Conservation (phyloP, 2,113 vertebrate species). For the Nesogale talazaci region DNA sequence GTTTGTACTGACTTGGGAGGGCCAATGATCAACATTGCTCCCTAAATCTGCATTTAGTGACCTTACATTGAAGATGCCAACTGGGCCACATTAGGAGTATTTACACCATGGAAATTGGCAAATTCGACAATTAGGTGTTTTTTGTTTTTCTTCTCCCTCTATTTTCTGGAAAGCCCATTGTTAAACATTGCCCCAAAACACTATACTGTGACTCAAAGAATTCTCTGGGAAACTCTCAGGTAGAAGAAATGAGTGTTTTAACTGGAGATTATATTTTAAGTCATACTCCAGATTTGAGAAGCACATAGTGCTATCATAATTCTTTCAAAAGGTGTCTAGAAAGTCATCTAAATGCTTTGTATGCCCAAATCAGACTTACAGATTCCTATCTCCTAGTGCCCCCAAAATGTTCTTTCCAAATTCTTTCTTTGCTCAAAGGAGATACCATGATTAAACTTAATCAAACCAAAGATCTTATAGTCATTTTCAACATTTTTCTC, state of each 20-base stretch:
- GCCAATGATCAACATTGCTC: background rate
- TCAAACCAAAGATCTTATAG: background rate
- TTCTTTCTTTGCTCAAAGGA: background rate
- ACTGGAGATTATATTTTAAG: slow-evolving; percentile 28
- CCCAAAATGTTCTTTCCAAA: background rate
- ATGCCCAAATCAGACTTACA: background rate
- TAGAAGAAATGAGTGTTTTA: background rate
- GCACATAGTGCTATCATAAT: background rate
- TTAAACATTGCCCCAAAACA: slow-evolving; percentile 5
- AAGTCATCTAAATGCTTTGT: background rate
- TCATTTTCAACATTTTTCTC: background rate
- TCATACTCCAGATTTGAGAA: slow-evolving; percentile 19
- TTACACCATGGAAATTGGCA: slow-evolving; percentile 2
- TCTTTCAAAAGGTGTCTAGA: background rate
- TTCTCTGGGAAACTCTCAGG: background rate
- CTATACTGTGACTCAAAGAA: background rate
- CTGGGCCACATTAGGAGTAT: background rate
- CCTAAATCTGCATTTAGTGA: background rate
- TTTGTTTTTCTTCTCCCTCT: background rate
- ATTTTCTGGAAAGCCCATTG: background rate
- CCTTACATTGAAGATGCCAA: background rate
- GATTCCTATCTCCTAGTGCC: background rate
- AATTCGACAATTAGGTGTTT: background rate
- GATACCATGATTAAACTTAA: background rate
- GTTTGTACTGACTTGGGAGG: background rate